Evolutionary conservation across 2,113 vertebrate species (phyloP), one percentile per base, ranked within the genome.

Genomic region (Peromyscus leucopus): DNA sequence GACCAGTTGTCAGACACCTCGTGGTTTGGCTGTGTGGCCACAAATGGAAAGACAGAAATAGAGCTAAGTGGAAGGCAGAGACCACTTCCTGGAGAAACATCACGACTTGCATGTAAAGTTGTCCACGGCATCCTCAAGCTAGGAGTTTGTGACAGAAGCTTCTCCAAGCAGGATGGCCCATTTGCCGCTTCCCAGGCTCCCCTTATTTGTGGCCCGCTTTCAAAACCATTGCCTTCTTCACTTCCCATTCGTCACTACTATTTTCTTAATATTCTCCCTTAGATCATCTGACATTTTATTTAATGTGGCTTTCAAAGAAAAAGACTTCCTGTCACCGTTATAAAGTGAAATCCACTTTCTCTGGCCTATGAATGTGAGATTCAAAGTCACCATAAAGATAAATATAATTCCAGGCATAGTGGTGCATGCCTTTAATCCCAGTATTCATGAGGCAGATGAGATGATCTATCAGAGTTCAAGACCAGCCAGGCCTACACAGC

Each of bases 191-290:
- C 86, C 79, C 39, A 33, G 6, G 6, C 8, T 83, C 71, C 79
- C 26, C 16, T 21, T 36, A 36, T 5, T 12, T 24, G 10, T 33
- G 11, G 2, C 13, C 61, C 13, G 21, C 24, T 16, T 65, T 90
- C 22, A 71, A 39, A n/a, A 69, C 28, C 17, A 48, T 82, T 67
- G 13, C 51, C 46, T 28, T 76, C 57, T 71, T 80, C 59, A 48
- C 36, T 71, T 84, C 55, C 57, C 69, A 61, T 17, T 61, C 92
- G 5, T 0, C 63, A 15, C 55, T 67, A 46, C 33, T 55, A 79
- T 65, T 89, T 94, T 87, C 80, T 92, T 71, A 75, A 84, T 88
- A 96, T 83, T 91, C 91, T 87, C 85, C 5, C 59, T 82, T 65
- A 85, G 57, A n/a, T 67, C 57, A 85, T 86, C 51, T 86, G 46